Evolutionary conservation across 2,888 invertebrate genomes (phyloP).

Genomic region (Parnassius apollo): DNA sequence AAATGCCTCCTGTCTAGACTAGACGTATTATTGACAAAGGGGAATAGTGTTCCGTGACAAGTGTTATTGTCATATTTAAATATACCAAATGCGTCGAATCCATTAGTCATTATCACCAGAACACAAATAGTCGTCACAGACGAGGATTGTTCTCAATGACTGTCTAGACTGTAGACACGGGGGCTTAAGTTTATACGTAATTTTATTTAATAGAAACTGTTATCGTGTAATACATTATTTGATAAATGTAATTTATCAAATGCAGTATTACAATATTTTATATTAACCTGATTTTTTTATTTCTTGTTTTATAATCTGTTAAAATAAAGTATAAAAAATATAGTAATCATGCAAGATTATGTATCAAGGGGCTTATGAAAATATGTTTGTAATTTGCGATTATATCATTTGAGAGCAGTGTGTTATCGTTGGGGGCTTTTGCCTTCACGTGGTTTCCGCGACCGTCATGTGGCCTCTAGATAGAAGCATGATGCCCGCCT

Average conservation of each 20-base stretch:
- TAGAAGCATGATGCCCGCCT: constrained; percentile 73
- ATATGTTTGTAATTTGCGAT: constrained; percentile 46
- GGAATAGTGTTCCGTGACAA: constrained; percentile 8
- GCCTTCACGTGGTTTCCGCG: constrained; percentile 67
- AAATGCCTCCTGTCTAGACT: constrained; percentile 6
- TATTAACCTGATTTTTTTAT: too few relatives aligned
- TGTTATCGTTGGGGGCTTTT: constrained; percentile 74
- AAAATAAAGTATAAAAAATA: too few relatives aligned
- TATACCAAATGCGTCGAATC: constrained; percentile 19
- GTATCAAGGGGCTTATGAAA: background rate
- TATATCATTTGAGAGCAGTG: constrained; percentile 59
- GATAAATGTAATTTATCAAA: too few relatives aligned
- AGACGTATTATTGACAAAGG: constrained; percentile 6
- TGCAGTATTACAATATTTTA: too few relatives aligned
- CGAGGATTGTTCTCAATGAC: constrained; percentile 10
- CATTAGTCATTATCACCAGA: constrained; percentile 19
- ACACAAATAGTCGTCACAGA: constrained; percentile 17
- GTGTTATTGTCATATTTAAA: constrained; percentile 20
- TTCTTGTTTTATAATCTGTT: too few relatives aligned
- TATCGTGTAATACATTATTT: too few relatives aligned
- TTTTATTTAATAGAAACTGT: constrained; percentile 14
- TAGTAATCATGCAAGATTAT: too few relatives aligned
- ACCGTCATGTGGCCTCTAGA: constrained; percentile 64
- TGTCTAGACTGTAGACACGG: constrained; percentile 11
- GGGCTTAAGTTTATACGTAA: constrained; percentile 2